A percentile compares a stretch with the other conserved stretches of the same genome.
These are phyloP conservation scores for Hydropotes inermis DNA, from an alignment of 2,113 vertebrate species.

Conservation along the genomic window DNA sequence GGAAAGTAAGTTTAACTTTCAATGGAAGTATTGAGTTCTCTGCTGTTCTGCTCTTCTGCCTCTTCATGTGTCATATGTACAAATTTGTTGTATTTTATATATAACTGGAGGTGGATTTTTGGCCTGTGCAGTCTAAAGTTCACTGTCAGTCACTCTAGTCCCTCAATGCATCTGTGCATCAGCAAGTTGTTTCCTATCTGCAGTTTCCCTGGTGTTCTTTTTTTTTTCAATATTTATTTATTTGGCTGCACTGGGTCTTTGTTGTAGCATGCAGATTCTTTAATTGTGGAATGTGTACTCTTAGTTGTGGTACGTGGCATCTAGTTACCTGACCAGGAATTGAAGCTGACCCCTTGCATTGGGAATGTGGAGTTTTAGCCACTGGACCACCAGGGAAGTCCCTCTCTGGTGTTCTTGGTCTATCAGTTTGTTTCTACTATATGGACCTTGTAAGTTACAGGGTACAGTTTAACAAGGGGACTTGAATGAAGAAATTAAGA, in stretches of 20 bases:
- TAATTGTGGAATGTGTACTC: not conserved
- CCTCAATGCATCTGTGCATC: not conserved
- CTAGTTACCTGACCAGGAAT: not conserved
- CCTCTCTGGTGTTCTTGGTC: not conserved
- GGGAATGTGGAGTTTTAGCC: not conserved
- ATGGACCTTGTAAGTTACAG: not conserved
- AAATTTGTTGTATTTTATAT: not conserved
- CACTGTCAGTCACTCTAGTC: not conserved
- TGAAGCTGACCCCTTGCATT: not conserved
- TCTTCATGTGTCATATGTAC: not conserved
- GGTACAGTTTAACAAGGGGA: not conserved
- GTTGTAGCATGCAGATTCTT: not conserved
- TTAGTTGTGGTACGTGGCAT: not conserved
- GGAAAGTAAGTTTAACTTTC: not conserved
- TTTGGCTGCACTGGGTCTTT: not conserved
- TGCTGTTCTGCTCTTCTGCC: not conserved
- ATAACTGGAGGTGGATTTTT: not conserved
- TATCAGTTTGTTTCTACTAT: not conserved
- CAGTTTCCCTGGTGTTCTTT: not conserved
- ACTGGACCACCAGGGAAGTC: not conserved
- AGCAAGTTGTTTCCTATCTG: not conserved
- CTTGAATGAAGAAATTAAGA: not conserved
- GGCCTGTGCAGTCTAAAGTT: not conserved
- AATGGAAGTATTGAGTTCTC: fast-evolving
- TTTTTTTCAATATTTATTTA: not conserved